Evolutionary conservation across 2,113 vertebrate genomes (phyloP).

Genomic region (Aleadryas rufinucha): DNA sequence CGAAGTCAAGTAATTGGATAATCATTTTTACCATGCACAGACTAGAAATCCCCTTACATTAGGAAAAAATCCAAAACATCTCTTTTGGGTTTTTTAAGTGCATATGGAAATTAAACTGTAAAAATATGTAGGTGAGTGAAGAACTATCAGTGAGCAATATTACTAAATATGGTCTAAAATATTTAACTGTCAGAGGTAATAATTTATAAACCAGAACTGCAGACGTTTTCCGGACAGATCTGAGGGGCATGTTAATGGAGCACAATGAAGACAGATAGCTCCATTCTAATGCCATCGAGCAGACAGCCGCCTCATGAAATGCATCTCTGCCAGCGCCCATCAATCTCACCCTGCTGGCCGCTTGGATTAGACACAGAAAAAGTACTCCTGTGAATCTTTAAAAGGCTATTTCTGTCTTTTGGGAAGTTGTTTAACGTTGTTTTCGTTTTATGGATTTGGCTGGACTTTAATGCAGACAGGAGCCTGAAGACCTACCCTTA

Average conservation of each 20-base stretch:
- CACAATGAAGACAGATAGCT: slow-evolving; percentile 78
- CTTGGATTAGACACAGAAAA: slow-evolving; percentile 69
- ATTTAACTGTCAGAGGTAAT: slow-evolving; percentile 68
- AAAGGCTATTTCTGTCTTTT: slow-evolving; percentile 71
- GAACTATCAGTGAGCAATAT: slow-evolving; percentile 27
- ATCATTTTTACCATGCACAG: not conserved
- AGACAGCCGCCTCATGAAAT: slow-evolving; percentile 65
- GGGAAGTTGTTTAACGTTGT: slow-evolving; percentile 69
- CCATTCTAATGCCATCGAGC: slow-evolving; percentile 59
- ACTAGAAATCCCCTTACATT: not conserved
- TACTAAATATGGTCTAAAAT: slow-evolving; percentile 66
- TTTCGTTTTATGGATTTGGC: slow-evolving; percentile 63
- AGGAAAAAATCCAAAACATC: not conserved
- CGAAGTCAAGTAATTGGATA: not conserved
- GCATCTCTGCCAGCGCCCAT: slow-evolving; percentile 69
- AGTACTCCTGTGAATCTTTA: slow-evolving; percentile 72
- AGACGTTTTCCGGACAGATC: slow-evolving; percentile 71
- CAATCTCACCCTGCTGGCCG: slow-evolving; percentile 68
- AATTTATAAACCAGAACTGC: slow-evolving; percentile 64
- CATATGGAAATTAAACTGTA: not conserved
- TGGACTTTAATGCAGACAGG: not conserved
- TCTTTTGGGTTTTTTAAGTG: not conserved
- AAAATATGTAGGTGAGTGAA: slow-evolving; percentile 7
- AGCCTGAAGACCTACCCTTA: not conserved
- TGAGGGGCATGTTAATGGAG: slow-evolving; percentile 73